Conservation (phyloP, 2,113 vertebrate species). For the Gymnobelideus leadbeateri region DNA sequence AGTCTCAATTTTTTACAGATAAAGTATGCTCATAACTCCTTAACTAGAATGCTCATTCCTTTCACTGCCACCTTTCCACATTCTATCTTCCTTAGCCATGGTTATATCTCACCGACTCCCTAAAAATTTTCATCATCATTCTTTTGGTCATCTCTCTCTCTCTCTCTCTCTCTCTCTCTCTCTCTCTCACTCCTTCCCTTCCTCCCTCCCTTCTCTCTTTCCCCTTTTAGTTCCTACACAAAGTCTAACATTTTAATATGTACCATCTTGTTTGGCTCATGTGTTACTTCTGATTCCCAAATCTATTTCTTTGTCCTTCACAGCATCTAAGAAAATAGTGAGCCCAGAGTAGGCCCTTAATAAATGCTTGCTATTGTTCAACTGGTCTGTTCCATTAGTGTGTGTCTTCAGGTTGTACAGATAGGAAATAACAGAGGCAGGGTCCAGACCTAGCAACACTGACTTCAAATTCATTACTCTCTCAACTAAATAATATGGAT, state of each 20-base stretch:
- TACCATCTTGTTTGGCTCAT: slow-evolving; percentile 11
- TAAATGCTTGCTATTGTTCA: slow-evolving; percentile 26
- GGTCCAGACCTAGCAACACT: not conserved
- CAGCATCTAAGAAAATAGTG: not conserved
- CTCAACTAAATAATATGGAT: not conserved
- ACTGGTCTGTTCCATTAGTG: not conserved
- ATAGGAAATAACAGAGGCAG: not conserved
- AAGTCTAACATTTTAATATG: not conserved
- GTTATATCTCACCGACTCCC: not conserved
- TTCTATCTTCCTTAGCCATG: not conserved
- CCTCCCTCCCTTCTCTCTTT: not conserved
- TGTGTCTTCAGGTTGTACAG: not conserved
- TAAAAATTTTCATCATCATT: not conserved
- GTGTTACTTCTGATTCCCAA: not conserved
- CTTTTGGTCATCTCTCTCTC: not conserved
- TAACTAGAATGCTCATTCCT: not conserved
- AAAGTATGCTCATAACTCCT: not conserved
- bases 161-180: not conserved
- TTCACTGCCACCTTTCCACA: not conserved
- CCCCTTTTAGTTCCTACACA: not conserved
- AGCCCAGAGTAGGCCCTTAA: slow-evolving; percentile 5
- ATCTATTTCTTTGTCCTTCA: slow-evolving; percentile 6
- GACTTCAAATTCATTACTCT: not conserved
- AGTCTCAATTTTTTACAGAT: not conserved
- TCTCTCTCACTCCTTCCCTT: not conserved